Conservation (phyloP, 2,888 invertebrate species). For the Fissipunctia ypsillon region DNA sequence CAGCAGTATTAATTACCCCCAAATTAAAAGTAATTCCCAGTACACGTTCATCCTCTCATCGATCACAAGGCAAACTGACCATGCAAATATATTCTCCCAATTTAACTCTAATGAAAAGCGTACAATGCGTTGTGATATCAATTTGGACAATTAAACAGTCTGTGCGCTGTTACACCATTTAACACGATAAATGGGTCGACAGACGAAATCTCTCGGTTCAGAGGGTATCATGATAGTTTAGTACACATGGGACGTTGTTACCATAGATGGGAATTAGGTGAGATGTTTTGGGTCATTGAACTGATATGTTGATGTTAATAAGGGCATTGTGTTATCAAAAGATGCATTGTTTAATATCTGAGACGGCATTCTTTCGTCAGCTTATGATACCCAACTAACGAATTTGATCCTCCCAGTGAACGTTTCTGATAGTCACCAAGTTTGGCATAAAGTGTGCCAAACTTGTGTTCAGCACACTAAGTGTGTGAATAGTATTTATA, state of each 20-base stretch:
- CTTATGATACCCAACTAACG: neutral
- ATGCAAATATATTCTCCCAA: constrained; percentile 56
- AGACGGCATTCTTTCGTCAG: neutral
- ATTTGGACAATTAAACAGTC: constrained; percentile 65
- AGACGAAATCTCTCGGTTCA: constrained; percentile 60
- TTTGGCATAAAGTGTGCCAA: neutral
- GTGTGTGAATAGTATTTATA: no score
- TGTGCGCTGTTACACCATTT: constrained; percentile 57
- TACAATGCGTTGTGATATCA: constrained; percentile 61
- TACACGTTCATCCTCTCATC: constrained; percentile 9
- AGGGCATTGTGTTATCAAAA: constrained; percentile 1
- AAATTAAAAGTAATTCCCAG: no score
- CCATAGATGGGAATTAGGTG: constrained; percentile 55
- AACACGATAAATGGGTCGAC: constrained; percentile 63
- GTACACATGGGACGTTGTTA: constrained; percentile 39
- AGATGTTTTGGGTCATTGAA: constrained; percentile 32
- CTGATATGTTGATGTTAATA: constrained; percentile 24
- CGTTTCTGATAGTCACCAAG: fast-evolving
- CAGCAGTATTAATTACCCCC: no score
- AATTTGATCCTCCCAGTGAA: neutral
- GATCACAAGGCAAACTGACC: constrained; percentile 44
- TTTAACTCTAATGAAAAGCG: constrained; percentile 63
- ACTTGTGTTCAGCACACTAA: neutral
- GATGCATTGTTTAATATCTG: neutral
- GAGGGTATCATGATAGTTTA: constrained; percentile 60